Base-by-base conservation (phyloP, 2,113 vertebrate species). In the Pelusios castaneus region DNA sequence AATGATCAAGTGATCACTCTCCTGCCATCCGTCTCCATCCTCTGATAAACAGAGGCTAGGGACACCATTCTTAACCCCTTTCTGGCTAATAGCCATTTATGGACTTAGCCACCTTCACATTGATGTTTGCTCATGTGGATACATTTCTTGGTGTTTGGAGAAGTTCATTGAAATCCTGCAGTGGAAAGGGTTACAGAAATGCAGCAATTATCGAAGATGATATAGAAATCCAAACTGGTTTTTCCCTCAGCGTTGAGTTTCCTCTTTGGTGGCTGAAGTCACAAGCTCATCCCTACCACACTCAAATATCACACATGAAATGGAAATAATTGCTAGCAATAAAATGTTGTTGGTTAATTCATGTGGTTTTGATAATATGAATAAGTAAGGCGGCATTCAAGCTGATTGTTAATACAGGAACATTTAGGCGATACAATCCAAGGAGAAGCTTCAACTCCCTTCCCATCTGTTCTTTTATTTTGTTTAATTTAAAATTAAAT, bases 401-500 rank as follows among this genome's bases (percentile, higher is more conserved):
- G 92, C 85, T 90, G 86, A 95, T 93, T 79, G 89, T 81, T 92
- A 95, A 60, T 80, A 95, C 38, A 94, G 89, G 89, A 80, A 97
- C 95, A 90, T 96, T 96, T 96, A 96, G 92, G 91, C 89, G 91
- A 90, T 96, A 94, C 29, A 95, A 97, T 94, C 94, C 96, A 97
- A 97, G 90, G 81, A 96, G 95, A 97, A 96, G 54, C 96, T 97
- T 94, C 89, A 97, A 95, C 92, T 98, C 98, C 97, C 97, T 95
- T 93, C 3, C 4, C 97, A 98, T 97, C 97, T 98, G 98, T 93
- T 97, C 93, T 85, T 96, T 90, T 97, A 91, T 95, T 97, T 96
- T 96, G 91, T 93, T 96, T 96, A 97, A 97, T 97, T 97, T 97
- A 93, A 93, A 98, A 98, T 98, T 97, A n/a, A n/a, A n/a, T n/a